Evolutionary conservation across 1,140 invertebrate genomes (phyloP).

Genomic region (Centruroides vittatus): DNA sequence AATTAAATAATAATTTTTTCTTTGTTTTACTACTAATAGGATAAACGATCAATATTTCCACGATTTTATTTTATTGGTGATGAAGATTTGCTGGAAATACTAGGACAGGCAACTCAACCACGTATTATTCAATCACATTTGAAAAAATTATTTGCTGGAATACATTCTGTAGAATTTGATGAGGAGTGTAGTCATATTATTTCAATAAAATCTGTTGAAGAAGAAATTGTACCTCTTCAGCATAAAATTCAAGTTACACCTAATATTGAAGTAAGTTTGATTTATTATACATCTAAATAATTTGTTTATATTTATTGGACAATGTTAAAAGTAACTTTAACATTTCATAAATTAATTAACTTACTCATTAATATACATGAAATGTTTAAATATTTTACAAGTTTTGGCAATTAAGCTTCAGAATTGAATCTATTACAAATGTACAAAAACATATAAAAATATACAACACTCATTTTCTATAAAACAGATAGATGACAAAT

Average conservation of each 20-base stretch:
- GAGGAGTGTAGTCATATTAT: constrained; percentile 43
- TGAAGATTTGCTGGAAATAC: constrained; percentile 85
- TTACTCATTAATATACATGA: too few species aligned
- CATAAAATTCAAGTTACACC: constrained; percentile 57
- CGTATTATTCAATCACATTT: constrained; percentile 80
- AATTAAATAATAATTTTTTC: too few species aligned
- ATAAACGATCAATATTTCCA: constrained; percentile 84
- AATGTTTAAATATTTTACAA: too few species aligned
- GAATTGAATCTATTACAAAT: too few species aligned
- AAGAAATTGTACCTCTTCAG: constrained; percentile 63
- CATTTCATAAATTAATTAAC: too few species aligned
- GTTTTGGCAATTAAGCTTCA: too few species aligned
- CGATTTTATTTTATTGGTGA: constrained; percentile 93
- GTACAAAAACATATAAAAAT: too few species aligned
- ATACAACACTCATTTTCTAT: too few species aligned
- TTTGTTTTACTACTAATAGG: constrained; percentile 35
- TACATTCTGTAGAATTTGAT: constrained; percentile 56
- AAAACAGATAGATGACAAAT: too few species aligned
- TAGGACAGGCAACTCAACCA: constrained; percentile 70
- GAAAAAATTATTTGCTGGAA: constrained; percentile 79
- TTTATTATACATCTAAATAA: background rate
- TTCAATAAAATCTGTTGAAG: constrained; percentile 62
- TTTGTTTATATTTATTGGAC: too few species aligned
- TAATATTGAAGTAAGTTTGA: constrained; percentile 55
- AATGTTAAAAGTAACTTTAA: too few species aligned